phyloP scores from a whole-genome alignment of 2,888 invertebrate species.

The Drosophila subquinaria region DNA sequence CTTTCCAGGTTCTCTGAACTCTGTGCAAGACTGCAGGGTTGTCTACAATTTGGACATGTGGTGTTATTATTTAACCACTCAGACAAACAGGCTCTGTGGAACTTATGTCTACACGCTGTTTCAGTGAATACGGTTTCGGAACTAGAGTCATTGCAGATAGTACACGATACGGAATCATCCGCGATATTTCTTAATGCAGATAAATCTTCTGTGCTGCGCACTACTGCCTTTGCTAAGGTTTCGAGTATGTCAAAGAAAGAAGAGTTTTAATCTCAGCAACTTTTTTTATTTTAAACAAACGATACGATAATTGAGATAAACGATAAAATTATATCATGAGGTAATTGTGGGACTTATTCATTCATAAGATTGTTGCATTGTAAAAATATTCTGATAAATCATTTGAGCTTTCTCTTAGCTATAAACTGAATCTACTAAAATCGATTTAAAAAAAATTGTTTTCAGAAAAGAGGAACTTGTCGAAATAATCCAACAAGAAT shows the following conservation, averaged over 20 bases:
- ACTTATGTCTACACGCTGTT: too few species aligned
- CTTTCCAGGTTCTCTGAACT: not conserved
- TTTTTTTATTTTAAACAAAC: not conserved
- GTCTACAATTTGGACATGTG: constrained; percentile 1
- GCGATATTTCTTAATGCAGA: not conserved
- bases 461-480: too few species aligned
- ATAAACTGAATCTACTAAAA: too few species aligned
- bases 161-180: not conserved
- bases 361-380: not conserved
- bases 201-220: too few species aligned
- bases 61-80: not conserved
- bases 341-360: not conserved
- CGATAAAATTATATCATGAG: not conserved
- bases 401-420: too few species aligned
- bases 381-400: not conserved
- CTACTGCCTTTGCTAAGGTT: too few species aligned
- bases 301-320: not conserved
- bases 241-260: too few species aligned
- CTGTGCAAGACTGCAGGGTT: not conserved
- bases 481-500: too few species aligned
- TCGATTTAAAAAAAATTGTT: too few species aligned
- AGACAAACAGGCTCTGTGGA: not conserved
- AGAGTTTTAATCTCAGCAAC: not conserved
- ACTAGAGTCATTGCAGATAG: not conserved
- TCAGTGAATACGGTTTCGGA: not conserved